Evolutionary conservation across 2,888 invertebrate genomes (phyloP).

Genomic region (Agrypnus murinus): DNA sequence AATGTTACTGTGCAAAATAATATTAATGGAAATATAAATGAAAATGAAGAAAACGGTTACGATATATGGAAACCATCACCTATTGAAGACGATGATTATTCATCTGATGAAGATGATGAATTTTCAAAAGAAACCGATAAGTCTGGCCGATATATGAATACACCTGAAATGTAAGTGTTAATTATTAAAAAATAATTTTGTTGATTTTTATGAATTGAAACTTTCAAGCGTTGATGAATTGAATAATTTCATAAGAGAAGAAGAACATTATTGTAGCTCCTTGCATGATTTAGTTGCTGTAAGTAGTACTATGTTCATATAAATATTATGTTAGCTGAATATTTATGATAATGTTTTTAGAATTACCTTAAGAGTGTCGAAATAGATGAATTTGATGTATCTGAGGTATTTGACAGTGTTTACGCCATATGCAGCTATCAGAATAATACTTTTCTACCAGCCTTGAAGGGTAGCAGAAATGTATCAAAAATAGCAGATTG

Average conservation of each 20-base stretch:
- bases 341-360: constrained; percentile 25
- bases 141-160: not conserved
- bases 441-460: constrained; percentile 34
- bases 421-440: constrained; percentile 34
- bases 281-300: constrained; percentile 33
- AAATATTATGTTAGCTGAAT: too few species aligned
- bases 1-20: not conserved
- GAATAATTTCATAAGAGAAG: constrained; percentile 27
- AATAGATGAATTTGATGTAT: constrained; percentile 17
- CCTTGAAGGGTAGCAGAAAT: constrained; percentile 1
- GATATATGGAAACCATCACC: not conserved
- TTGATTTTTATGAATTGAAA: too few species aligned
- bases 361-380: constrained; percentile 17
- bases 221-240: constrained; percentile 16
- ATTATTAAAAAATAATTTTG: not conserved
- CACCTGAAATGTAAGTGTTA: constrained; percentile 13
- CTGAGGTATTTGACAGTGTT: constrained; percentile 31
- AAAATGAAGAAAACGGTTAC: not conserved
- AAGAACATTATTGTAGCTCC: constrained; percentile 24
- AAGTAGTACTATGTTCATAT: too few species aligned
- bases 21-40: not conserved
- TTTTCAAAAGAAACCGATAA: not conserved
- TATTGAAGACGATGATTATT: not conserved
- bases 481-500: constrained; percentile 24
- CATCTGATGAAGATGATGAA: not conserved